Percentiles rank a stretch among this genome's conserved stretches.
Conservation (phyloP, 1,140 invertebrate species). For the Saccostrea cuccullata region DNA sequence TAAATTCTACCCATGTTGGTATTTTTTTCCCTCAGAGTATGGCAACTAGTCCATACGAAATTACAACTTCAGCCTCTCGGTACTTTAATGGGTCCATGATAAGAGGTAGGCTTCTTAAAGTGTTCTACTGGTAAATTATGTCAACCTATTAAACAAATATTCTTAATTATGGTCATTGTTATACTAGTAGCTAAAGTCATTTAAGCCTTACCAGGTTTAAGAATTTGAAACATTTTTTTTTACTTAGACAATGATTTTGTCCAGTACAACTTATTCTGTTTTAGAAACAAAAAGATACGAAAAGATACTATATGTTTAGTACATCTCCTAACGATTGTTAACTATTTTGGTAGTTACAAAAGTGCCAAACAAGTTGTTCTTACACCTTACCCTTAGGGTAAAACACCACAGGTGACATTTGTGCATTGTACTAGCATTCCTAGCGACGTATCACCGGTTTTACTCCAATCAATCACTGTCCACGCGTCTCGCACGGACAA, state of each 20-base stretch:
- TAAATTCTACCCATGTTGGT: slow-evolving; percentile 54
- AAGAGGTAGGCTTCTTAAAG: slow-evolving; percentile 42
- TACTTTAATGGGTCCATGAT: slow-evolving; percentile 43
- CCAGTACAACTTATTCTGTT: too few relatives aligned
- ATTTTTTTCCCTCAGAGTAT: slow-evolving; percentile 50
- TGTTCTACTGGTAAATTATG: neutral
- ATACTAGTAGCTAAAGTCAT: neutral
- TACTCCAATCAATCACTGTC: slow-evolving; percentile 3
- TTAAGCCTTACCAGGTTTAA: neutral
- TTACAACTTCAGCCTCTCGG: slow-evolving; percentile 20
- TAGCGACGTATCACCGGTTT: neutral
- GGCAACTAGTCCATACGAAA: slow-evolving; percentile 43
- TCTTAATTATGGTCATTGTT: neutral
- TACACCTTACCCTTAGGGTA: slow-evolving; percentile 11
- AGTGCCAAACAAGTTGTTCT: neutral
- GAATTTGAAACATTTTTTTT: too few relatives aligned
- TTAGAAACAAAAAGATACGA: too few relatives aligned
- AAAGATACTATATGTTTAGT: too few relatives aligned
- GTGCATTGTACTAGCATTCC: neutral
- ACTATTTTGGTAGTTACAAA: neutral
- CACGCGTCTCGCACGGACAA: neutral
- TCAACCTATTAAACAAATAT: too few relatives aligned
- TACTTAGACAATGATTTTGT: too few relatives aligned
- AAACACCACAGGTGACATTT: slow-evolving; percentile 23
- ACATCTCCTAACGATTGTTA: neutral